phyloP scores from a whole-genome alignment of 1,140 invertebrate species.

The Lycorma delicatula region DNA sequence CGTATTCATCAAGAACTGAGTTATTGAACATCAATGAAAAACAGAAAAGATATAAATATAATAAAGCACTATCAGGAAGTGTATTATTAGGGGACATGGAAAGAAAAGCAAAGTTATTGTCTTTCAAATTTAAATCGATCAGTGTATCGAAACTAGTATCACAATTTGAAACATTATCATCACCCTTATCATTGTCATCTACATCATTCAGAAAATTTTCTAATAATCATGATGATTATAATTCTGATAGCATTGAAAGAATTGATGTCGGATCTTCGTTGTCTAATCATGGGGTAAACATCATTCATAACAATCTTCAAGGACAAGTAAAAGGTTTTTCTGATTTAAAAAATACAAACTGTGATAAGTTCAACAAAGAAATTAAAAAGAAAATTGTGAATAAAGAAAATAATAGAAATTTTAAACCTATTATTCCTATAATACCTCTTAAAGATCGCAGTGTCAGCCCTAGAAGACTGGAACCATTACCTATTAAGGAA shows the following conservation, averaged over 20 bases:
- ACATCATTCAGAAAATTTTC: constrained; percentile 6
- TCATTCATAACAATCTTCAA: background rate
- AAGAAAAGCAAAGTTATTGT: background rate
- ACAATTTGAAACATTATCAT: constrained; percentile 20
- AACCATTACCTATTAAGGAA: constrained; percentile 20
- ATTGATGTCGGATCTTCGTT: background rate
- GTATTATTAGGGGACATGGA: constrained; percentile 7
- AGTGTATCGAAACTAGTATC: constrained; percentile 27
- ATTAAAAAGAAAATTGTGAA: background rate
- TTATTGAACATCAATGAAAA: too few species aligned
- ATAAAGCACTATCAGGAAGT: constrained; percentile 19
- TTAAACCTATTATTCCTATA: constrained; percentile 22
- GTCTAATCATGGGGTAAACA: background rate
- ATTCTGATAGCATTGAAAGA: background rate
- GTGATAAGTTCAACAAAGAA: background rate
- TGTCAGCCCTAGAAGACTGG: constrained; percentile 19
- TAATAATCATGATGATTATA: background rate
- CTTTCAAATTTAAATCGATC: background rate
- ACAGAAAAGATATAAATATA: constrained; percentile 9
- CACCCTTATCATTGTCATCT: too few species aligned
- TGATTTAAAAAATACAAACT: background rate
- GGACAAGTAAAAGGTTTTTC: background rate
- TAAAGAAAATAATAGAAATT: background rate
- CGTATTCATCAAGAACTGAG: too few species aligned
- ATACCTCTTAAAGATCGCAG: constrained; percentile 23